Base-by-base conservation (phyloP, 1,140 invertebrate genomes). In the Neoseiulus cucumeris region DNA sequence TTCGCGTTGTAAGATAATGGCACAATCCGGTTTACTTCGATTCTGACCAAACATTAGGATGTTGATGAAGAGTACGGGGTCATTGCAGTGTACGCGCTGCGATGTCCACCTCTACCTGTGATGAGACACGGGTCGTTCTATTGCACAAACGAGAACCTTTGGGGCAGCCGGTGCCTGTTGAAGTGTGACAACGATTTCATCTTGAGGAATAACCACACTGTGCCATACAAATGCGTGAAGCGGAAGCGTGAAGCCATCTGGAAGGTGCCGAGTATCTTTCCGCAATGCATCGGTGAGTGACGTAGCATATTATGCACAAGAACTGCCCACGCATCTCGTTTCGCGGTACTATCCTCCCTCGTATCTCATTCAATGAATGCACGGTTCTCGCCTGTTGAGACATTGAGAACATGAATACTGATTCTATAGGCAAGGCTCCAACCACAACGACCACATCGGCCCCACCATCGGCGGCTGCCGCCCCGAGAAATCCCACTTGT, bases 161-260 rank as follows among this genome's bases (percentile, higher is more conserved):
- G 51, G 51, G 51, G 51, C 51, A 59, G 51, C 22, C 14, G 51
- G 9, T 59, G 51, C 22, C 22, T 29, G 2, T 33, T 59, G 14
- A 25, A 33, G 17, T 59, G 51, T 59, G 51, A 59, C 14, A 25
- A 25, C 12, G 51, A 33, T 25, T 59, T 59, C 51, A 25, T 18
- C 4, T 20, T 59, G 4, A n/a, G 22, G 33, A 33, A 20, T 59
- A 59, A 25, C 22, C 25, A 18, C 22, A 59, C 51, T 14, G 22
- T 33, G 51, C 14, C 51, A 1, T 59, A 29, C 22, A 59, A 59
- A 25, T 59, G 51, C 51, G 51, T 59, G 12, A 59, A 59, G 9
- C 51, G 51, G 17, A 59, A 59, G 22, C 51, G 51, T 25, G 25
- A 59, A 59, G 51, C 51, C 14, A 25, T 59, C 22, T 59, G 51